Conservation (phyloP, 2,888 invertebrate genomes). For the Hipparchia semele region DNA sequence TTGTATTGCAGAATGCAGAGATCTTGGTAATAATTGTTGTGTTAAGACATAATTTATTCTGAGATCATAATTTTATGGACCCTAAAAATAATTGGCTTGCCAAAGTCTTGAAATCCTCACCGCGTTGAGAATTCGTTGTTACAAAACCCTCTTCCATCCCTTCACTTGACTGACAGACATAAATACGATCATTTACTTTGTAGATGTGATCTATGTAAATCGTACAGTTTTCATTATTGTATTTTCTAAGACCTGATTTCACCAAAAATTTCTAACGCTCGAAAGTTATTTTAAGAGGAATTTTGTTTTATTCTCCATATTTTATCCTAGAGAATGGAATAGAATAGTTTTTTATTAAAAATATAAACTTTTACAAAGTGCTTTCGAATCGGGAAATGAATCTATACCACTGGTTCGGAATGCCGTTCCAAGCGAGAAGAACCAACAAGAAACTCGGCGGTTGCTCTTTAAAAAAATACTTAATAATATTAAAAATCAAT, state of each 20-base stretch:
- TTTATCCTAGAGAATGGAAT: no score
- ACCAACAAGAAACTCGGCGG: no score
- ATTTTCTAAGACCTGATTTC: neutral
- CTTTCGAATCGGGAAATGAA: no score
- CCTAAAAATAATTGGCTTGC: slow-evolving; percentile 5
- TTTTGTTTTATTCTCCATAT: no score
- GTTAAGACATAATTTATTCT: slow-evolving; percentile 1
- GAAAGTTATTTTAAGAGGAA: no score
- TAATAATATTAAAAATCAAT: no score
- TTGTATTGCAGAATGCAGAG: neutral
- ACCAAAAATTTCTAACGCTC: no score
- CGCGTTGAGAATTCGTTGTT: slow-evolving; percentile 1
- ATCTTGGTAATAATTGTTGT: neutral
- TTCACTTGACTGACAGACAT: slow-evolving; percentile 25
- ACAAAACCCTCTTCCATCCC: slow-evolving; percentile 16
- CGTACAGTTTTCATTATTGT: slow-evolving; percentile 2
- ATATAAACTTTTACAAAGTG: no score
- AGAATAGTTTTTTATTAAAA: no score
- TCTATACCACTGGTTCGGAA: no score
- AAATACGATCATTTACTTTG: neutral
- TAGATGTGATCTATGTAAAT: neutral
- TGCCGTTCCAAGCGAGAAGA: no score
- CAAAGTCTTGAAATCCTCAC: neutral
- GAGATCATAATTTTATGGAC: slow-evolving; percentile 3
- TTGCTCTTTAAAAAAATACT: no score